phyloP scores from a whole-genome alignment of 1,140 invertebrate species.

The Choristoneura fumiferana region DNA sequence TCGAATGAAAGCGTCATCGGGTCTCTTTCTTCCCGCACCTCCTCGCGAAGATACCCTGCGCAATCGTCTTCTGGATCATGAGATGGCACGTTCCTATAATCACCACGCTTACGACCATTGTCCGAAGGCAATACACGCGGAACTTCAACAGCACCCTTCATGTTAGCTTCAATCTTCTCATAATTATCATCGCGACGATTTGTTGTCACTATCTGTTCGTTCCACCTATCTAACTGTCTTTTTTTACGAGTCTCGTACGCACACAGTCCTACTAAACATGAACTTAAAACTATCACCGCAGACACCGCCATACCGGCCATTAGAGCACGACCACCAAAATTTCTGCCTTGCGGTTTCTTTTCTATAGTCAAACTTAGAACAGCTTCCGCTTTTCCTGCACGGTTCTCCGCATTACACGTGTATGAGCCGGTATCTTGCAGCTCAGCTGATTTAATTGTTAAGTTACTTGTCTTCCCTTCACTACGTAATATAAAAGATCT shows the following conservation, averaged over 20 bases:
- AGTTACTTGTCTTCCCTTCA: conserved; percentile 80
- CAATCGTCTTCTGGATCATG: conserved; percentile 82
- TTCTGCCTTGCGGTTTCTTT: conserved; percentile 79
- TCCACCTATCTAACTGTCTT: conserved; percentile 71
- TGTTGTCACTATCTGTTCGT: conserved; percentile 78
- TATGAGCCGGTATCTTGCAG: conserved; percentile 86
- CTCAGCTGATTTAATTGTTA: conserved; percentile 85
- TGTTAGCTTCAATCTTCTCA: conserved; percentile 87
- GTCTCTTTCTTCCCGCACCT: conserved; percentile 60
- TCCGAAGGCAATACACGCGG: conserved; percentile 56
- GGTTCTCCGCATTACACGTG: conserved; percentile 87
- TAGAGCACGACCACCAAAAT: conserved; percentile 80
- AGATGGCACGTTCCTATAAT: conserved; percentile 84
- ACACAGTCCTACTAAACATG: conserved; percentile 68
- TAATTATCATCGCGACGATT: conserved; percentile 82
- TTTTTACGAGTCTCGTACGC: conserved; percentile 70
- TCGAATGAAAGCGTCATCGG: conserved; percentile 56
- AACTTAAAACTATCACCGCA: conserved; percentile 68
- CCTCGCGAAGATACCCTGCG: conserved; percentile 60
- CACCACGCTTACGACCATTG: conserved; percentile 79
- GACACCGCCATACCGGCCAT: conserved; percentile 79
- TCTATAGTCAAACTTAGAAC: conserved; percentile 84
- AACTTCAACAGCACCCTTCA: conserved; percentile 73
- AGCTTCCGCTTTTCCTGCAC: conserved; percentile 85
- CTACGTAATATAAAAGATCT: conserved; percentile 67